Evolutionary conservation across 2,113 vertebrate genomes (phyloP).

Genomic region (Carassius auratus): DNA sequence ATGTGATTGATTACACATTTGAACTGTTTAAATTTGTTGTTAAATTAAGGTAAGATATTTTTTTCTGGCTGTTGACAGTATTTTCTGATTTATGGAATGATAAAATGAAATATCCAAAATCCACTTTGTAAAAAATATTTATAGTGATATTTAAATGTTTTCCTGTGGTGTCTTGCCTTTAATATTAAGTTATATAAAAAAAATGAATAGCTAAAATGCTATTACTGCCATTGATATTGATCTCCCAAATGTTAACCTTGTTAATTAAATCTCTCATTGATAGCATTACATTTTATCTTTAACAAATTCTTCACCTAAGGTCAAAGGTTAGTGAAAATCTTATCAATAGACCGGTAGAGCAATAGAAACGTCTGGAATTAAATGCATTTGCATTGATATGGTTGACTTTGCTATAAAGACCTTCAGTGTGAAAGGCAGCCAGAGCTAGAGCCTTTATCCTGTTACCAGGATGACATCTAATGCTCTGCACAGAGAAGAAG

Average conservation of each 20-base stretch:
- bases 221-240: background rate
- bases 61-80: background rate
- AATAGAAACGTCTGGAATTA: background rate
- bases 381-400: background rate
- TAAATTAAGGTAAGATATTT: background rate
- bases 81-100: background rate
- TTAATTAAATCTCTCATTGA: background rate
- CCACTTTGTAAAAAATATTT: background rate
- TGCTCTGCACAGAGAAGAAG: background rate
- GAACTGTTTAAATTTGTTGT: background rate
- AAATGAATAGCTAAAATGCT: background rate
- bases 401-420: constrained; percentile 28
- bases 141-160: background rate
- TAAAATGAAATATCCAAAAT: background rate
- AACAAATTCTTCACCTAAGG: constrained; percentile 34
- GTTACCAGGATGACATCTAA: constrained; percentile 15
- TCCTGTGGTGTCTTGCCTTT: background rate
- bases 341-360: constrained; percentile 43
- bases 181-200: background rate
- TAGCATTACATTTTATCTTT: background rate
- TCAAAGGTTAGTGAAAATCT: constrained; percentile 51
- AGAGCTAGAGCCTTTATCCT: background rate
- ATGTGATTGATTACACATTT: background rate
- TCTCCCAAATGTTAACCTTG: constrained; percentile 16
- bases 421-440: background rate